Evolutionary conservation across 2,113 vertebrate species (phyloP), one percentile per base, ranked within the genome.

Genomic region (Saguinus midas): DNA sequence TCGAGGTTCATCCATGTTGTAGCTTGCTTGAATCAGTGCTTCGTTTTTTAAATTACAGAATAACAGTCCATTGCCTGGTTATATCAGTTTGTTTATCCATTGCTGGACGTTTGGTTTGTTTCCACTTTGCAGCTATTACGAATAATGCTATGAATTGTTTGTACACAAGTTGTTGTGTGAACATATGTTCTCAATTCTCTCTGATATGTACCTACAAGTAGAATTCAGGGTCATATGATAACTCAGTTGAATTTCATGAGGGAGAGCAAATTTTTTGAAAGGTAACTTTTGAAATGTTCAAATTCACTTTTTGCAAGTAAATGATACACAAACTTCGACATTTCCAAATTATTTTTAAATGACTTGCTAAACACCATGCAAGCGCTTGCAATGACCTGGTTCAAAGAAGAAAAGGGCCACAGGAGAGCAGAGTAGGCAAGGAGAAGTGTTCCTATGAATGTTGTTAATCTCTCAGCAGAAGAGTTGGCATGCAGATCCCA

Each of bases 391-490:
- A 8, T 35, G 7, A 1, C 5, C 55, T 87, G n/a, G 58, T 95
- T 96, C 92, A 84, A 90, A 93, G 80, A 88, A 75, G 32, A 78
- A 72, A 68, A 8, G 73, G 48, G 83, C 66, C 82, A 21, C 2
- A 68, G 90, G 27, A 93, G 55, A 76, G 66, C 27, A 73, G 48
- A 88, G 35, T 3, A 5, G 5, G 70, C 72, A 55, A 87, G 76
- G 43, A 90, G 40, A 57, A 50, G 37, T n/a, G 57, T 57, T 73
- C 11, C 0, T 40, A 29, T 1, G 48, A 81, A 29, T 27, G 35
- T 81, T 83, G 70, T 64, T 61, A 57, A 82, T 83, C 85, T 84
- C 91, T 90, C 92, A 90, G 87, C 66, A 75, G 70, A 91, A 84
- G 75, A 58, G 43, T 55, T 79, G 76, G 45, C 12, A 4, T 75